Evolutionary conservation across 1,140 invertebrate species (phyloP), one percentile per base, ranked within the genome.

Genomic region (Hirudo medicinalis): DNA sequence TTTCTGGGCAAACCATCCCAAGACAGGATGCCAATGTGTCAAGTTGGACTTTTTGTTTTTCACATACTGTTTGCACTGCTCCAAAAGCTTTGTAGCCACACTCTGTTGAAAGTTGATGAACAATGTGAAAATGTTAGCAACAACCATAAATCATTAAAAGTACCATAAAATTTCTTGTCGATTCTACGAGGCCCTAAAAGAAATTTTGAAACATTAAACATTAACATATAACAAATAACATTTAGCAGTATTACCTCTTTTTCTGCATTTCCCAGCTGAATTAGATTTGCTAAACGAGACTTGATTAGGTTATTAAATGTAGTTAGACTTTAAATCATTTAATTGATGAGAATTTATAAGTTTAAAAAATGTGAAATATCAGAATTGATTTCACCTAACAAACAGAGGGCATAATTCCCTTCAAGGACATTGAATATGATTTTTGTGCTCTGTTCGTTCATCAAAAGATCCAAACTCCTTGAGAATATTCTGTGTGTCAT

Each of bases 1-100:
- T 15, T 87, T 86, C 76, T 94, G 91, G 15, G 90, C 89, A 82
- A 94, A 93, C 92, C 94, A 98, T n/a, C 94, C 94, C 11, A 99
- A 84, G 40, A 98, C 87, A 22, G 94, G 93, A 84, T 99, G 94
- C 93, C 94, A 97, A 80, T 96, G 91, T 54, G 91, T 94, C 43
- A 94, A 85, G 79, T 90, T 91, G 25, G 90, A 90, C 77, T 90
- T 88, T 81, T 93, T 93, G 70, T 86, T 88, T 8, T 88, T 87
- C 13, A 92, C 90, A 78, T 91, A 92, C 76, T 89, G 87, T 76
- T 91, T 89, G 80, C 91, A 92, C 68, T 87, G 89, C 79, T 92
- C 89, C 53, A 94, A 79, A 73, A 94, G 86, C 71, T 87, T 85
- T 25, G 36, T 40, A 3, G 67, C 22, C 25, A 68, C 67, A 36